Evolutionary conservation across 92 coral and sea anemone genomes (phyloP), one percentile per base, ranked within the genome.

Genomic region (Phenganax marumi): DNA sequence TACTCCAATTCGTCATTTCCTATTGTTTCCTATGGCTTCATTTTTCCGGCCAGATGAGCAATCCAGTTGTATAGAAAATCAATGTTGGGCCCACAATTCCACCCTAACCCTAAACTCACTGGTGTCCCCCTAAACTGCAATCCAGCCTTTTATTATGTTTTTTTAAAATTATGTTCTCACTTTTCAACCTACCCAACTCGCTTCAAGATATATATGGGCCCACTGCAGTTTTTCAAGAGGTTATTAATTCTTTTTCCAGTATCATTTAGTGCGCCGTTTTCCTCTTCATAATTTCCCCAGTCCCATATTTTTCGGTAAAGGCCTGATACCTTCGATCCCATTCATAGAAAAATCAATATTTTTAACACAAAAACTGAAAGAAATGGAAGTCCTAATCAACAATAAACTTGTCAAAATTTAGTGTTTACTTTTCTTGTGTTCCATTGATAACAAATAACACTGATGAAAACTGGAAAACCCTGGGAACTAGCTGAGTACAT

Each of bases 291-390:
- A 50, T 91, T 89, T 74, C 87, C 24, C 93, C 88, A 84, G 87
- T 90, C 90, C 87, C 90, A 92, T 47, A 91, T 82, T 16, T 89
- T 91, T 2, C 80, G 88, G 75, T 91, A 91, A 88, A 91, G 80
- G 57, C 89, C 84, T 85, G 97, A 91, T 68, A 91, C 91, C 33
- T 90, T 87, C 50, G 97, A 87, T 64, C 97, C 97, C 97, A 91
- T 91, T 61, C 82, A 87, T 61, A 72, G 61, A 75, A 75, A 33
- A 52, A 53, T 6, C 55, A 73, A 73, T 50, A 52, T 14, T 73
- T 63, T 10, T 64, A 0, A 21, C 43, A 25, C 2, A 8, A 25
- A 64, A 64, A 64, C 70, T 64, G 47, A 64, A 64, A 6, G 39
- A 0, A 33, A 33, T 33, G 3, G 43, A 33, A 33, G 43, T 33